Evolutionary conservation across 2,113 vertebrate species (phyloP), one percentile per base, ranked within the genome.

Genomic region (Willisornis vidua): DNA sequence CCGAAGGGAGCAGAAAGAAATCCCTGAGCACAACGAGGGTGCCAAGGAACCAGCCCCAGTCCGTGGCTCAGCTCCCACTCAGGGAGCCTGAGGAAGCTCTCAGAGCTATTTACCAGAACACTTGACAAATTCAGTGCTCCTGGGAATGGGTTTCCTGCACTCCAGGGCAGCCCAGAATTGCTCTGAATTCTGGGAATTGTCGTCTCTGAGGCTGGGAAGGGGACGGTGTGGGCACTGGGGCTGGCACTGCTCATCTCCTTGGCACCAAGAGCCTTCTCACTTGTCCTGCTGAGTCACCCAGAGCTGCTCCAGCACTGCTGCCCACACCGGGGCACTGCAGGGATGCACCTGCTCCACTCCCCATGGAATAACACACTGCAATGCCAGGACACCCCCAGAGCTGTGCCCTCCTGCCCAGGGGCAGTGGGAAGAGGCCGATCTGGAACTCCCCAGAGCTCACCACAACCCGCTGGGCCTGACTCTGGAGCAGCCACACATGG

Each of bases 221-320:
- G 51, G 37, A 14, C 11, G 37, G 66, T 3, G 37, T 3, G 54
- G n/a, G 33, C 19, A 29, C 65, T 17, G 3, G 7, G 22, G 54
- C 20, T 65, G 51, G 33, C 4, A 0, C 58, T 10, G 58, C 58
- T 37, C n/a, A 14, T 37, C 22, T 9, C 39, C 73, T 33, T 0
- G 1, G 62, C 31, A 4, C 55, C 10, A 1, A 39, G 4, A 3
- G 0, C 57, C 19, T 7, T 1, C 41, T 1, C 41, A 0, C 17
- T 7, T 31, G 49, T 35, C 16, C 85, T 35, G 57, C 66, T 41
- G 58, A 20, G 57, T 20, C 15, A 24, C 48, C 46, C 74, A 1
- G 57, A 46, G 85, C 85, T 54, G 84, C 73, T 39, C 39, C 85
- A 55, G 66, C 67, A 1, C 83, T 77, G 72, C 46, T 19, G 84